These are phyloP conservation scores for Drosophila repletoides DNA, from an alignment of 1,140 invertebrate genomes.

Conservation along the genomic window DNA sequence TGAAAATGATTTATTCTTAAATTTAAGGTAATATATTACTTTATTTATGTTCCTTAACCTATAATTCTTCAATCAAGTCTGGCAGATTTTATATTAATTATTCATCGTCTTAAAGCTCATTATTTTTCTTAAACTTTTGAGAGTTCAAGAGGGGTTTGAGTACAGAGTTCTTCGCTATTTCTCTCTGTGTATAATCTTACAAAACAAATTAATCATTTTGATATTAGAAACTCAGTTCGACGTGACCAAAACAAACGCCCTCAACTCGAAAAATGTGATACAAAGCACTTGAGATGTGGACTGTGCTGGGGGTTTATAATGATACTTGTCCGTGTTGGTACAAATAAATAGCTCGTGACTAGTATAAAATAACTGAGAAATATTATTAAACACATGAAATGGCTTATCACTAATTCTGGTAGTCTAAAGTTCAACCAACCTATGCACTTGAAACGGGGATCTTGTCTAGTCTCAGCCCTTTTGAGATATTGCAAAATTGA, in stretches of 20 bases:
- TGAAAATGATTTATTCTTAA: too few species aligned
- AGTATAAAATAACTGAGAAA: neutral
- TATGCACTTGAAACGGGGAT: neutral
- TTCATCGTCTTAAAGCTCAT: too few species aligned
- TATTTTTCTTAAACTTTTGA: too few species aligned
- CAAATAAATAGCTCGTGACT: constrained; percentile 21
- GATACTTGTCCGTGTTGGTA: neutral
- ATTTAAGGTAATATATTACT: too few species aligned
- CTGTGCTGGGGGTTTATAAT: neutral
- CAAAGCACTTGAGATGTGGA: constrained; percentile 7
- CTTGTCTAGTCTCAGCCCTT: constrained; percentile 13
- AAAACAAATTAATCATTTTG: constrained; percentile 32
- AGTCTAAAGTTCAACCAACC: constrained; percentile 18
- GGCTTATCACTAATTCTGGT: constrained; percentile 7
- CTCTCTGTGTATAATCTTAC: too few species aligned
- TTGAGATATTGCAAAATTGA: neutral
- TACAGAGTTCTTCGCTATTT: too few species aligned
- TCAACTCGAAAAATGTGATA: neutral
- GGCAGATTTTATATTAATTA: too few species aligned
- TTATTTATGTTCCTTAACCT: too few species aligned
- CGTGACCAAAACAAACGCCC: neutral
- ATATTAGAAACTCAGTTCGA: neutral
- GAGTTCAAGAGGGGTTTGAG: too few species aligned
- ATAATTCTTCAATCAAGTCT: too few species aligned
- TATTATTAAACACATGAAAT: constrained; percentile 14